phyloP scores from a whole-genome alignment of 1,140 invertebrate species.

The Danaus plexippus region DNA sequence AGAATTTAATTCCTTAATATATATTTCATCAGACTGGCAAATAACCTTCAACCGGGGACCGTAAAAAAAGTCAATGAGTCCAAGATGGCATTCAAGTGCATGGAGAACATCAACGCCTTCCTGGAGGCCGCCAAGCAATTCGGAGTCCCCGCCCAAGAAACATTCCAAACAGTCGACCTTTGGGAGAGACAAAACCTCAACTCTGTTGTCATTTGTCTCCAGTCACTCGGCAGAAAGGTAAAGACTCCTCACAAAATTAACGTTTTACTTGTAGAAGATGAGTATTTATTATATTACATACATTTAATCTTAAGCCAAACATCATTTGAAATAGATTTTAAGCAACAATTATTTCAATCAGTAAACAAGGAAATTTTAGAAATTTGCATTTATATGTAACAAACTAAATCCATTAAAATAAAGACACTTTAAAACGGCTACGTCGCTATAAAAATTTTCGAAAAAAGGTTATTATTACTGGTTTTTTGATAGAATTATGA shows the following conservation, averaged over 20 bases:
- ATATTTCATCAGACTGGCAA: constrained; percentile 77
- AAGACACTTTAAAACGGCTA: too few species aligned
- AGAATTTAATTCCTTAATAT: too few species aligned
- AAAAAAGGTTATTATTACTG: too few species aligned
- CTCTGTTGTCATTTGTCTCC: constrained; percentile 94
- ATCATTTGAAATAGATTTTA: too few species aligned
- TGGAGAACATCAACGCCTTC: constrained; percentile 99
- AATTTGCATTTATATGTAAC: background rate
- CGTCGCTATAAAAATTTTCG: too few species aligned
- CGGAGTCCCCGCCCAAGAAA: constrained; percentile 94
- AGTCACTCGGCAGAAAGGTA: constrained; percentile 95
- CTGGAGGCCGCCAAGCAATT: constrained; percentile 87
- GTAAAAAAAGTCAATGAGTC: constrained; percentile 92
- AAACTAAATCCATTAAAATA: too few species aligned
- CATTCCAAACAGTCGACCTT: constrained; percentile 96
- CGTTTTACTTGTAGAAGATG: too few species aligned
- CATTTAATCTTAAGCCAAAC: too few species aligned
- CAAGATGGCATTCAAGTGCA: constrained; percentile 96
- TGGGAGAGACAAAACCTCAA: constrained; percentile 97
- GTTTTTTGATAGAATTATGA: too few species aligned
- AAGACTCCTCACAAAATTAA: constrained; percentile 2
- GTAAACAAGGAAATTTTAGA: background rate
- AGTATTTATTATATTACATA: too few species aligned
- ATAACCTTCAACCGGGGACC: constrained; percentile 82
- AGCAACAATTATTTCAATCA: background rate